phyloP scores from a whole-genome alignment of 1,140 invertebrate species.

The Bilobella aurantiaca region DNA sequence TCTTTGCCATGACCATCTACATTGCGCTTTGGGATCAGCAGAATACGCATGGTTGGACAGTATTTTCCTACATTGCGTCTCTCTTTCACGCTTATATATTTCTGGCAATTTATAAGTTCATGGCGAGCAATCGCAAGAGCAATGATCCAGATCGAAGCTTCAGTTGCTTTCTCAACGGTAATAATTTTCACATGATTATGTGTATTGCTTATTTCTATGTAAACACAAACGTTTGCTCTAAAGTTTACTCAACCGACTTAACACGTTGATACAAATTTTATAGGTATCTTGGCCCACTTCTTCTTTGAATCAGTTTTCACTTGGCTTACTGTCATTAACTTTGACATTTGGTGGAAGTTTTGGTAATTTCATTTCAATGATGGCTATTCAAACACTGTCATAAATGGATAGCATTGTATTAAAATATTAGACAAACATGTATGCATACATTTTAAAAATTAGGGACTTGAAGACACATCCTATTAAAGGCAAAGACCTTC shows the following conservation, averaged over 20 bases:
- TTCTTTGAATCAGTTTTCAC: constrained; percentile 24
- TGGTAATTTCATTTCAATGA: constrained; percentile 1
- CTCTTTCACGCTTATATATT: constrained; percentile 30
- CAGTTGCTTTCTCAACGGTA: constrained; percentile 1
- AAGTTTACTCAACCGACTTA: not conserved
- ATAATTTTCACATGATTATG: no score
- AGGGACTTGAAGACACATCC: constrained; percentile 5
- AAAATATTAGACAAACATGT: no score
- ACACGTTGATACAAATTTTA: not conserved
- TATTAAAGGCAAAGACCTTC: not conserved
- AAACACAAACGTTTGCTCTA: not conserved
- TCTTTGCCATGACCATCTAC: constrained; percentile 22
- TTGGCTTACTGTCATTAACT: constrained; percentile 21
- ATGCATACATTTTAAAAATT: not conserved
- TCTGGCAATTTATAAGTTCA: constrained; percentile 17
- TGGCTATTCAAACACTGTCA: not conserved
- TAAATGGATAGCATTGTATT: no score
- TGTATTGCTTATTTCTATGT: no score
- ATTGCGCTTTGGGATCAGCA: constrained; percentile 24
- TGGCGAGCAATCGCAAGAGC: not conserved
- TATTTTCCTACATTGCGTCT: constrained; percentile 11
- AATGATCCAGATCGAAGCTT: not conserved
- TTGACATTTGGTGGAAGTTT: constrained; percentile 20
- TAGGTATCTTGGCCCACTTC: constrained; percentile 19
- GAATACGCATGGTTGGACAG: constrained; percentile 33